Evolutionary conservation across 2,113 vertebrate species (phyloP).

Genomic region (Malurus cyaneus): DNA sequence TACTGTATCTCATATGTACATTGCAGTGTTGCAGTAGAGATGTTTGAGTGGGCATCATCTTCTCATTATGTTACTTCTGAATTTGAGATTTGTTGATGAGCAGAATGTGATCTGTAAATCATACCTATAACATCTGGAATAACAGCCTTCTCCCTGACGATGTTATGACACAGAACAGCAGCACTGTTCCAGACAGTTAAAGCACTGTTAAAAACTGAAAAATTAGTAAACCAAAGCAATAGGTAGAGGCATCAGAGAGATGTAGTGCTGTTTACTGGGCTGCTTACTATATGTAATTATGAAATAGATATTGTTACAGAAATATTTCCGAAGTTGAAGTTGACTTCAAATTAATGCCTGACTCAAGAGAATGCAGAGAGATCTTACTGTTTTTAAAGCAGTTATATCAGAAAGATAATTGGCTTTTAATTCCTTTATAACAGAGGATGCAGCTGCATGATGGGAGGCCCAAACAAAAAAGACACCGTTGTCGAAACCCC

Average conservation of each 20-base stretch:
- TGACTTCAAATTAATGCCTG: neutral
- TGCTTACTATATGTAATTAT: neutral
- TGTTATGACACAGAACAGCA: neutral
- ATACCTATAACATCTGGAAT: neutral
- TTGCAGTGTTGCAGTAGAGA: neutral
- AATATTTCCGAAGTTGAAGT: neutral
- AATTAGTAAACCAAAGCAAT: neutral
- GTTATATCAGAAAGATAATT: neutral
- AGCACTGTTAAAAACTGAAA: neutral
- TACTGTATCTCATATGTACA: neutral
- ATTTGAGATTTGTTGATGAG: neutral
- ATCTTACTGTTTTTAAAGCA: neutral
- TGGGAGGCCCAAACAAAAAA: slow-evolving; percentile 94
- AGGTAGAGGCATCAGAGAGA: neutral
- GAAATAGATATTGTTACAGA: neutral
- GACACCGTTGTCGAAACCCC: slow-evolving; percentile 95
- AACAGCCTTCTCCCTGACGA: neutral
- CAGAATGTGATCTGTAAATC: neutral
- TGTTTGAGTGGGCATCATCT: neutral
- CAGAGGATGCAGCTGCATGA: slow-evolving; percentile 89
- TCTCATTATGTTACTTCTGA: neutral
- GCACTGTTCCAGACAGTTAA: neutral
- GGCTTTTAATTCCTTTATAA: neutral
- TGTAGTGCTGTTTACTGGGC: neutral
- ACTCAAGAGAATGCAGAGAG: neutral